Evolutionary conservation across 2,888 invertebrate species (phyloP).

Genomic region (Limnephilus auricula): DNA sequence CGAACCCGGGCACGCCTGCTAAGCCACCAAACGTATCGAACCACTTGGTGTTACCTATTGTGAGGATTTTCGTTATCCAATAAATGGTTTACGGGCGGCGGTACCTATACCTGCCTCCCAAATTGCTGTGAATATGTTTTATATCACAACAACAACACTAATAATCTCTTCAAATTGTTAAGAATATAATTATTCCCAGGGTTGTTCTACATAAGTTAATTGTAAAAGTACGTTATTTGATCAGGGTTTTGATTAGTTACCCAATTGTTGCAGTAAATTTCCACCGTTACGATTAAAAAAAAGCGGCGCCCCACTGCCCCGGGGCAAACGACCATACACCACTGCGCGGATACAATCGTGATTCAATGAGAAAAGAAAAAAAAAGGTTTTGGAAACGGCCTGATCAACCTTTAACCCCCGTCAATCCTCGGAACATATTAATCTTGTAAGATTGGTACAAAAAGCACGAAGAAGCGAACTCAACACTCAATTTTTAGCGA

Average conservation of each 20-base stretch:
- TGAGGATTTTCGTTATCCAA: no score
- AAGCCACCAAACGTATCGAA: no score
- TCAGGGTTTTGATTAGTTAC: neutral
- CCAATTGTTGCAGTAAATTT: neutral
- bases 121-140: no score
- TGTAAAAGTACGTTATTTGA: neutral
- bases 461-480: neutral
- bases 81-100: no score
- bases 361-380: constrained; percentile 26
- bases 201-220: neutral
- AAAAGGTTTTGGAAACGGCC: constrained; percentile 19
- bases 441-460: constrained; percentile 6
- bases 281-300: neutral
- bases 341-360: constrained; percentile 10
- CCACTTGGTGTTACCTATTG: no score
- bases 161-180: no score
- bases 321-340: neutral
- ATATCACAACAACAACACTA: no score
- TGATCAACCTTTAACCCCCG: constrained; percentile 23
- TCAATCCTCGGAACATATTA: constrained; percentile 37
- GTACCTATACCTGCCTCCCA: no score
- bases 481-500: constrained; percentile 18
- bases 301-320: neutral
- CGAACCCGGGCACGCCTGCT: no score
- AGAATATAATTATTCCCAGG: no score